Conservation (phyloP, 1,140 invertebrate species). For the Drosophila setifemur region DNA sequence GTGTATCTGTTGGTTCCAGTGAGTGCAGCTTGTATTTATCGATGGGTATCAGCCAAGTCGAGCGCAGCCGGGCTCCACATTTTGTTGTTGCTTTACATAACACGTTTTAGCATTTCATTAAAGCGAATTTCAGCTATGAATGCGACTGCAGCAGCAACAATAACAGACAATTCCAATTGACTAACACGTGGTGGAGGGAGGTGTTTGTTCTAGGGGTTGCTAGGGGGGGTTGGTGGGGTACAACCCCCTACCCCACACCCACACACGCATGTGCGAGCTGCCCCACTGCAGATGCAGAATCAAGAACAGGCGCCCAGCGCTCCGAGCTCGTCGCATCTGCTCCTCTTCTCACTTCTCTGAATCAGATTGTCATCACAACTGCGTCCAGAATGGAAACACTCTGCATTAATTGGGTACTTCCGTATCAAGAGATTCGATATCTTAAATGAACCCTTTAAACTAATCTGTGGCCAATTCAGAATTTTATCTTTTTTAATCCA, state of each 20-base stretch:
- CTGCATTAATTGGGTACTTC: too few relatives aligned
- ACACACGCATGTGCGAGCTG: slow-evolving; percentile 5
- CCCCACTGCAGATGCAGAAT: slow-evolving; percentile 38
- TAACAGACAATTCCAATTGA: slow-evolving; percentile 39
- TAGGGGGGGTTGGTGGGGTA: not conserved
- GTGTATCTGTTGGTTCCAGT: not conserved
- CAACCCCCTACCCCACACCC: slow-evolving; percentile 2
- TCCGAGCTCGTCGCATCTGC: not conserved
- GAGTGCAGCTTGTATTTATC: not conserved
- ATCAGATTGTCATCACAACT: slow-evolving; percentile 2
- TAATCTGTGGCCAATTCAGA: too few relatives aligned
- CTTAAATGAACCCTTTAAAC: too few relatives aligned
- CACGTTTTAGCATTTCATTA: slow-evolving; percentile 72
- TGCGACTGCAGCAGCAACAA: slow-evolving; percentile 25
- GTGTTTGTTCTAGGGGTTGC: slow-evolving; percentile 7
- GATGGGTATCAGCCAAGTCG: slow-evolving; percentile 3
- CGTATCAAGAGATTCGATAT: too few relatives aligned
- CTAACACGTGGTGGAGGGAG: slow-evolving; percentile 34
- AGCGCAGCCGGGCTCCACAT: not conserved
- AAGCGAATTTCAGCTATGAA: slow-evolving; percentile 54
- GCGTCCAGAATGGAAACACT: not conserved
- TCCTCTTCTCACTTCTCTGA: not conserved
- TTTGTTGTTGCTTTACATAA: slow-evolving; percentile 58
- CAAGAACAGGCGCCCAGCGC: slow-evolving; percentile 58
- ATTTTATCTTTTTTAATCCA: too few relatives aligned